Evolutionary conservation across 2,113 vertebrate genomes (phyloP).

Genomic region (Benitochromis conjunctus): DNA sequence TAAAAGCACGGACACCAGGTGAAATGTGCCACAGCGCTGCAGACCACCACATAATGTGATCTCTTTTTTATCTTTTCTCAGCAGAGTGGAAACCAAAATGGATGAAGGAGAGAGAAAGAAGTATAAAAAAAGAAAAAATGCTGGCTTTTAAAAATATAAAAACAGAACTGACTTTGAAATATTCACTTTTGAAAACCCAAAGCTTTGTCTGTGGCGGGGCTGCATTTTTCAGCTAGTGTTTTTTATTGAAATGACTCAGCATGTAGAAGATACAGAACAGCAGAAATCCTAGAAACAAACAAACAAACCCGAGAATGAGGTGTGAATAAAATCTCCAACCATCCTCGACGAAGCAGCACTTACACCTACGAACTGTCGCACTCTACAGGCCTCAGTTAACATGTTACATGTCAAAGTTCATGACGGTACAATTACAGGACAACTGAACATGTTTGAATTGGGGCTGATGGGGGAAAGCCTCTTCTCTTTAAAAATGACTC

Average conservation of each 20-base stretch:
- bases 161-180: slow-evolving; percentile 21
- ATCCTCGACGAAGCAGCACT: background rate
- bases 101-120: background rate
- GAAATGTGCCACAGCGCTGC: background rate
- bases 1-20: background rate
- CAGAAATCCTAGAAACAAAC: background rate
- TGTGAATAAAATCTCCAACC: background rate
- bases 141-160: background rate
- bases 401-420: background rate
- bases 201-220: background rate
- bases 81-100: slow-evolving; percentile 43
- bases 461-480: background rate
- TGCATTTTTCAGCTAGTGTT: background rate
- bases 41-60: slow-evolving; percentile 14
- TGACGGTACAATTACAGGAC: background rate
- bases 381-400: background rate
- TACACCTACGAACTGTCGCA: background rate
- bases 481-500: background rate
- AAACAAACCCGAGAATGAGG: background rate
- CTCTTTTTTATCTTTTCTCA: slow-evolving; percentile 40
- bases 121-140: background rate
- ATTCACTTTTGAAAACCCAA: slow-evolving; percentile 26
- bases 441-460: background rate
- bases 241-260: slow-evolving; percentile 24
- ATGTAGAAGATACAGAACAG: background rate